These are phyloP conservation scores for Scotopteryx bipunctaria DNA, from an alignment of 2,888 invertebrate species.

Conservation along the genomic window DNA sequence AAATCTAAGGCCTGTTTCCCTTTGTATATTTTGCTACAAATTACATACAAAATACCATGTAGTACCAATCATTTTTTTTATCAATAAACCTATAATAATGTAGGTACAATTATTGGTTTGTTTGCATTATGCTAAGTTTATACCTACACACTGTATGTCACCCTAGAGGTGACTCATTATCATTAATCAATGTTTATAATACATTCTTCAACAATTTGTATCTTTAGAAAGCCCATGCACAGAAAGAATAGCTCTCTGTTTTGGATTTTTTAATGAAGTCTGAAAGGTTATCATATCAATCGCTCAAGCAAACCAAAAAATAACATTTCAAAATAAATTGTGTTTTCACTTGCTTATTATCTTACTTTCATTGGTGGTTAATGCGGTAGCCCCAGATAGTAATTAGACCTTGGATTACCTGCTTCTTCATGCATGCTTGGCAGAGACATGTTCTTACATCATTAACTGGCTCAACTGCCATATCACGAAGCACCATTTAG, in stretches of 20 bases:
- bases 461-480: conserved; percentile 38
- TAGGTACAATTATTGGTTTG: neutral
- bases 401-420: conserved; percentile 42
- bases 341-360: conserved; percentile 15
- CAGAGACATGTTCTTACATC: conserved; percentile 38
- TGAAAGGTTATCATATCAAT: conserved; percentile 1
- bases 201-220: conserved; percentile 12
- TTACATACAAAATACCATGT: too few relatives aligned
- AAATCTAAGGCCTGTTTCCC: too few relatives aligned
- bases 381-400: conserved; percentile 50
- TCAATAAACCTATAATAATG: conserved; percentile 7
- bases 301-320: neutral
- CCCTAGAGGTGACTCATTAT: conserved; percentile 36
- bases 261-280: neutral
- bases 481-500: conserved; percentile 26
- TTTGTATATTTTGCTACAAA: too few relatives aligned
- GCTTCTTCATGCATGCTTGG: conserved; percentile 29
- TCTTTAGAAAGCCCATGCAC: neutral
- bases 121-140: conserved; percentile 14
- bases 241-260: conserved; percentile 10
- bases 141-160: neutral
- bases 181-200: conserved; percentile 41
- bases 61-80: too few relatives aligned
- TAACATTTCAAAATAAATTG: neutral
- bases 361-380: conserved; percentile 46